Evolutionary conservation across 2,888 invertebrate species (phyloP).

Genomic region (Euspilapteryx auroguttella): DNA sequence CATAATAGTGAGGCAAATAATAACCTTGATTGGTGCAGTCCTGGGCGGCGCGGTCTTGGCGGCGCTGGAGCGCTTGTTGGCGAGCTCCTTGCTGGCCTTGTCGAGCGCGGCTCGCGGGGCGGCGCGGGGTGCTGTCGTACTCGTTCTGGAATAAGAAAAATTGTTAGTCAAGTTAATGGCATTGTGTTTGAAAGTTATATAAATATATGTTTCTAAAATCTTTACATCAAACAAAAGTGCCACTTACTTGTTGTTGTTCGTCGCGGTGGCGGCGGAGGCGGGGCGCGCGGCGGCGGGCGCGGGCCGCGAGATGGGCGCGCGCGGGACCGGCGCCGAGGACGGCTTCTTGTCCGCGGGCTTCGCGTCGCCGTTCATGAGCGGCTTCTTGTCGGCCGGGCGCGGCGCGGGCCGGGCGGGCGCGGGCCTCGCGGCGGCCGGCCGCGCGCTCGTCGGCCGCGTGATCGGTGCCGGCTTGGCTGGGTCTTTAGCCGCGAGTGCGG

Average conservation of each 20-base stretch:
- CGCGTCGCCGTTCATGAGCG: conserved; percentile 58
- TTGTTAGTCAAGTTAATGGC: too few species aligned
- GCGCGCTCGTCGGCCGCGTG: too few species aligned
- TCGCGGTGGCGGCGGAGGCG: too few species aligned
- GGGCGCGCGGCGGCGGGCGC: conserved; percentile 13
- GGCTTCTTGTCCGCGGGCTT: conserved; percentile 23
- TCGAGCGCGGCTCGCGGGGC: conserved; percentile 18
- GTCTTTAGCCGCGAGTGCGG: conserved; percentile 14
- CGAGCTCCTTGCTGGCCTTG: conserved; percentile 71
- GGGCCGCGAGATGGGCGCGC: conserved; percentile 6
- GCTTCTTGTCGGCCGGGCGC: conserved; percentile 50
- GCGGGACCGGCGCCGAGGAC: conserved; percentile 13
- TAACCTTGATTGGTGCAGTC: conserved; percentile 40
- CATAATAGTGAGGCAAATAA: too few species aligned
- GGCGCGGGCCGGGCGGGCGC: too few species aligned
- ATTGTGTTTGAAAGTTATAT: too few species aligned
- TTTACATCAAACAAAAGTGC: too few species aligned
- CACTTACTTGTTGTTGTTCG: too few species aligned
- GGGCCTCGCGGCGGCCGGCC: too few species aligned
- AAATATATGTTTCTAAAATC: too few species aligned
- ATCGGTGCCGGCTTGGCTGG: conserved; percentile 5
- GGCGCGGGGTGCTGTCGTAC: conserved; percentile 20
- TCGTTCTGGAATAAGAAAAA: too few species aligned
- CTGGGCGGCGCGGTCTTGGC: conserved; percentile 47
- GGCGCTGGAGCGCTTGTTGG: conserved; percentile 69